These are phyloP conservation scores for Motacilla alba DNA, from an alignment of 2,113 vertebrate genomes.

Conservation along the genomic window DNA sequence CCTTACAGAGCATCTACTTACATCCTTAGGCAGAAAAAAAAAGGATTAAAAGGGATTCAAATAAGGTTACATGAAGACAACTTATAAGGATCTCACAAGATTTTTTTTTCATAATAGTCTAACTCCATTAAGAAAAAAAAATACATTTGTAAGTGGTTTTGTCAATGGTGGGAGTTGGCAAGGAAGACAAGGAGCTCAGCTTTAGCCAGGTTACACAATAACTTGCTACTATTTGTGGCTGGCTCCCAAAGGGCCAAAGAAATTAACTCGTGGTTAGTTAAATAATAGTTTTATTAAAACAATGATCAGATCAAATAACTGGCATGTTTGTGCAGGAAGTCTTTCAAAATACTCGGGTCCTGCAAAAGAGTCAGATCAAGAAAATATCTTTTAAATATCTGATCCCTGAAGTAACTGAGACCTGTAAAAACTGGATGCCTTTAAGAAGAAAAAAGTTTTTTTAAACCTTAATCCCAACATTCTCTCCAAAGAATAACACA, in stretches of 20 bases:
- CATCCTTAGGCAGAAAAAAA: background rate
- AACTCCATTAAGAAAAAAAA: constrained; percentile 12
- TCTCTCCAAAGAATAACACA: constrained; percentile 54
- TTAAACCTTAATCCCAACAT: constrained; percentile 52
- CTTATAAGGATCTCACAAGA: background rate
- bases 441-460: constrained; percentile 24
- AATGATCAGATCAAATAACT: constrained; percentile 63
- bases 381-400: constrained; percentile 32
- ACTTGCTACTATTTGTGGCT: constrained; percentile 63
- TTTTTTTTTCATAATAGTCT: background rate
- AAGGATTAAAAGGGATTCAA: background rate
- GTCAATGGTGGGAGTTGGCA: constrained; percentile 32
- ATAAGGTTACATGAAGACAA: background rate
- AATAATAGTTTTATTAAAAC: constrained; percentile 65
- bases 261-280: constrained; percentile 63
- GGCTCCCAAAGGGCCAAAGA: constrained; percentile 48
- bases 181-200: constrained; percentile 25
- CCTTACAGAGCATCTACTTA: background rate
- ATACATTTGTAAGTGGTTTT: background rate
- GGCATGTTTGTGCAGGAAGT: constrained; percentile 41
- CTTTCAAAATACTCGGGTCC: constrained; percentile 48
- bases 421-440: background rate
- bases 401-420: constrained; percentile 37
- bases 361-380: constrained; percentile 46
- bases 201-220: constrained; percentile 63